Percentiles rank a stretch among this genome's conserved stretches.
Evolutionary conservation across 2,113 vertebrate genomes (phyloP).

Genomic region (Strix aluco): DNA sequence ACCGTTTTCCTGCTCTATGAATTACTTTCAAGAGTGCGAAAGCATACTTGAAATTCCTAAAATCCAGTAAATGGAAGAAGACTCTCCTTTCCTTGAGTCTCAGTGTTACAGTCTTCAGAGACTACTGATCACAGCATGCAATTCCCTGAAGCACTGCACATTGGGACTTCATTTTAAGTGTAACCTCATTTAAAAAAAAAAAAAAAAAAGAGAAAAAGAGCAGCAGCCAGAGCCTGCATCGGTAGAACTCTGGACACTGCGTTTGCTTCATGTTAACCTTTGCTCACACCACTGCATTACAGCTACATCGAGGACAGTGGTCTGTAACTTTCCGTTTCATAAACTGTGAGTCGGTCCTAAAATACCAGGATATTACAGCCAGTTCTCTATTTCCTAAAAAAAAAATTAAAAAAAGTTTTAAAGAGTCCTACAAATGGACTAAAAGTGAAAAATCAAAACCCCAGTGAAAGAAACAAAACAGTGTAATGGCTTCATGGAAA

Average conservation of each 20-base stretch:
- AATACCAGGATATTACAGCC: not conserved
- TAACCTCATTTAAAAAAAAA: conserved; percentile 22
- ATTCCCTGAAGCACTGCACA: conserved; percentile 57
- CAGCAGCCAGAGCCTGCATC: not conserved
- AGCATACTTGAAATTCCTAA: conserved; percentile 60
- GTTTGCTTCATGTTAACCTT: conserved; percentile 9
- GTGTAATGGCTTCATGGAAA: conserved; percentile 8
- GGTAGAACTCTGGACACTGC: not conserved
- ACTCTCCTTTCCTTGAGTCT: conserved; percentile 53
- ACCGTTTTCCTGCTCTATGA: conserved; percentile 47
- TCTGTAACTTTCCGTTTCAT: conserved; percentile 19
- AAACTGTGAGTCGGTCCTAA: not conserved
- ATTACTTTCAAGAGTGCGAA: conserved; percentile 53
- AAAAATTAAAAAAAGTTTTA: not conserved
- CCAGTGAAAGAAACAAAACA: conserved; percentile 14
- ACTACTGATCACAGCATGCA: conserved; percentile 63
- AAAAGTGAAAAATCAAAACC: conserved; percentile 29
- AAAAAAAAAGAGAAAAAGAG: not conserved
- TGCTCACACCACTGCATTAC: not conserved
- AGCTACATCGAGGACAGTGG: not conserved
- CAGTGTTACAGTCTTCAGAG: conserved; percentile 53
- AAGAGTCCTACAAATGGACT: not conserved
- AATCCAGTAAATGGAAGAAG: conserved; percentile 51
- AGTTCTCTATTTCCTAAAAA: not conserved
- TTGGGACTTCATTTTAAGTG: conserved; percentile 48